Conservation (phyloP, 1,140 invertebrate species). For the Tachypleus tridentatus region DNA sequence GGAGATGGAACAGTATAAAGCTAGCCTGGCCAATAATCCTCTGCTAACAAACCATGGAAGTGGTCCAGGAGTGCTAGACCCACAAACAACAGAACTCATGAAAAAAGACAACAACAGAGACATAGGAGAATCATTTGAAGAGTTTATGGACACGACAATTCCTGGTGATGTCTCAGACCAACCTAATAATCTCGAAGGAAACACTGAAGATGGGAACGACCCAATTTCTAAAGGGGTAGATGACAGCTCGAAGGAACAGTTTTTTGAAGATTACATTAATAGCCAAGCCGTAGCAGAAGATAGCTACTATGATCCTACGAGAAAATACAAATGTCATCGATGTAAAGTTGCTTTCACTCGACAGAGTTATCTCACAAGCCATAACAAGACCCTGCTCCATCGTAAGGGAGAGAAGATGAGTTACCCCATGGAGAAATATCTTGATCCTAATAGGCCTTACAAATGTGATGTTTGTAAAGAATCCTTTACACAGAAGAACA, state of each 20-base stretch:
- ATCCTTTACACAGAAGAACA: constrained; percentile 92
- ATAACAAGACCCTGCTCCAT: constrained; percentile 83
- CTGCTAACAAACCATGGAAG: constrained; percentile 49
- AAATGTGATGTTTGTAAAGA: constrained; percentile 97
- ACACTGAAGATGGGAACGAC: constrained; percentile 11
- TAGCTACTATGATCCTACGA: constrained; percentile 73
- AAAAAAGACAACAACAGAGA: constrained; percentile 26
- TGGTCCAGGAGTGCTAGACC: constrained; percentile 33
- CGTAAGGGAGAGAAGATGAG: constrained; percentile 78
- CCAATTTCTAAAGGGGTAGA: not conserved
- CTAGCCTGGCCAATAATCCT: constrained; percentile 63
- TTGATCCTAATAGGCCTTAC: constrained; percentile 84
- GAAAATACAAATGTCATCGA: constrained; percentile 87
- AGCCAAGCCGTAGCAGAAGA: constrained; percentile 82
- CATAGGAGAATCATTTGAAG: constrained; percentile 12
- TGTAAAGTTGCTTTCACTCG: constrained; percentile 87
- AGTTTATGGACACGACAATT: constrained; percentile 17
- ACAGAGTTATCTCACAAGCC: constrained; percentile 77
- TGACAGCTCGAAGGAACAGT: constrained; percentile 26
- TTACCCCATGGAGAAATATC: constrained; percentile 89
- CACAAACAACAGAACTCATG: constrained; percentile 28
- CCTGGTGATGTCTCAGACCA: constrained; percentile 14
- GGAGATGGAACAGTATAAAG: constrained; percentile 62
- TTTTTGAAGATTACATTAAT: constrained; percentile 77
- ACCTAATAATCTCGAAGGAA: not conserved